Percentiles rank a stretch among this genome's conserved stretches.
Evolutionary conservation across 2,888 invertebrate genomes (phyloP).

Genomic region (Cabera pusaria): DNA sequence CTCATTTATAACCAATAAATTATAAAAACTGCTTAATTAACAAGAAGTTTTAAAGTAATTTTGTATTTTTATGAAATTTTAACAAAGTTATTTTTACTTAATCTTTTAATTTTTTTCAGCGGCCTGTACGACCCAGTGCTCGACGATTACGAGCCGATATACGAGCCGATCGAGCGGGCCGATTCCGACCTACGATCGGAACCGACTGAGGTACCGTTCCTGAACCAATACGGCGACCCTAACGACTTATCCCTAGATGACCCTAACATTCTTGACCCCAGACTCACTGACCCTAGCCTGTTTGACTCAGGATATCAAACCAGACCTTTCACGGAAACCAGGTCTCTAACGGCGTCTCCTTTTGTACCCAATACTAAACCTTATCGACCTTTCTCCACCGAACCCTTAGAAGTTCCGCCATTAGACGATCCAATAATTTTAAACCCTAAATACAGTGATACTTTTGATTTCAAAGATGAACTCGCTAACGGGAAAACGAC

Average conservation of each 20-base stretch:
- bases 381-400: conserved; percentile 65
- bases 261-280: conserved; percentile 21
- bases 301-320: conserved; percentile 20
- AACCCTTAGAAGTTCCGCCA: conserved; percentile 57
- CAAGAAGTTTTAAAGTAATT: no score
- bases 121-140: conserved; percentile 73
- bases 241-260: conserved; percentile 20
- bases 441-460: conserved; percentile 59
- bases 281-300: conserved; percentile 14
- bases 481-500: conserved; percentile 38
- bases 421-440: conserved; percentile 68
- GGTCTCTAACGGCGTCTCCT: conserved; percentile 57
- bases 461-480: conserved; percentile 41
- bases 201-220: conserved; percentile 63
- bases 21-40: no score
- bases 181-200: conserved; percentile 67
- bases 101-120: conserved; percentile 44
- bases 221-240: conserved; percentile 13
- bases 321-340: conserved; percentile 30
- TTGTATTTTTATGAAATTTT: neutral
- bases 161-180: conserved; percentile 62
- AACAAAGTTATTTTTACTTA: neutral
- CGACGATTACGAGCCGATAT: conserved; percentile 65
- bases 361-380: conserved; percentile 51
- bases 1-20: no score